A percentile compares a stretch with the other conserved stretches of the same genome.
phyloP scores from a whole-genome alignment of 2,888 invertebrate genomes.

The Lucinisca nassula region DNA sequence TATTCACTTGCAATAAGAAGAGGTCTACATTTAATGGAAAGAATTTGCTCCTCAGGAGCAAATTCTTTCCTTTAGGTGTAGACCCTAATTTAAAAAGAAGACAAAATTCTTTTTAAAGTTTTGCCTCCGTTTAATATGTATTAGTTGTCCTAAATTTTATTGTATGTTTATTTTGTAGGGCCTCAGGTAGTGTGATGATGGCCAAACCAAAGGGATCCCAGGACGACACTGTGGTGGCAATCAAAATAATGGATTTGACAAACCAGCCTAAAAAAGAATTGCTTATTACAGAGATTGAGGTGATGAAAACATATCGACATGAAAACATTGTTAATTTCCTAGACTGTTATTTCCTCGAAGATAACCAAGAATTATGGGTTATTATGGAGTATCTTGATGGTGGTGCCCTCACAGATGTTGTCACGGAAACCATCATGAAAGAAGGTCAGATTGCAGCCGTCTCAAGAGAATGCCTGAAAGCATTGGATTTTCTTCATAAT shows the following conservation, averaged over 20 bases:
- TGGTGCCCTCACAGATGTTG: conserved; percentile 98
- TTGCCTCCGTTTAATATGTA: too few species aligned
- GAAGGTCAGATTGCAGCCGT: conserved; percentile 99
- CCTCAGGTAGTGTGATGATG: conserved; percentile 97
- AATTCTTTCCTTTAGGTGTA: too few species aligned
- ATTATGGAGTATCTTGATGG: conserved; percentile 96
- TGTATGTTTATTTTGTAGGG: conserved; percentile 88
- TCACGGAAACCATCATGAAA: conserved; percentile 98
- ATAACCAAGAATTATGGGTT: conserved; percentile 96
- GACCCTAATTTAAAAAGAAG: too few species aligned
- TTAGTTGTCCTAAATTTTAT: not conserved
- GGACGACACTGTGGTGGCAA: conserved; percentile 93
- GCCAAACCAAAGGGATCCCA: conserved; percentile 93
- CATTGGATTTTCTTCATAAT: conserved; percentile 97
- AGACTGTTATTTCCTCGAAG: conserved; percentile 96
- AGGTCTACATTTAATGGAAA: too few species aligned
- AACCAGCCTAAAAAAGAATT: conserved; percentile 98
- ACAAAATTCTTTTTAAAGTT: too few species aligned
- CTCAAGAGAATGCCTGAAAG: conserved; percentile 95
- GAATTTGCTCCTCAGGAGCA: too few species aligned
- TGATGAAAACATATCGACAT: conserved; percentile 91
- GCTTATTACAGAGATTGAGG: conserved; percentile 96
- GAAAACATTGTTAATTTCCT: conserved; percentile 98
- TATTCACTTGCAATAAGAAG: too few species aligned
- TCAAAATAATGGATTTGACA: conserved; percentile 98